Conservation (phyloP, 2,888 invertebrate species). For the Strigamia maritima region DNA sequence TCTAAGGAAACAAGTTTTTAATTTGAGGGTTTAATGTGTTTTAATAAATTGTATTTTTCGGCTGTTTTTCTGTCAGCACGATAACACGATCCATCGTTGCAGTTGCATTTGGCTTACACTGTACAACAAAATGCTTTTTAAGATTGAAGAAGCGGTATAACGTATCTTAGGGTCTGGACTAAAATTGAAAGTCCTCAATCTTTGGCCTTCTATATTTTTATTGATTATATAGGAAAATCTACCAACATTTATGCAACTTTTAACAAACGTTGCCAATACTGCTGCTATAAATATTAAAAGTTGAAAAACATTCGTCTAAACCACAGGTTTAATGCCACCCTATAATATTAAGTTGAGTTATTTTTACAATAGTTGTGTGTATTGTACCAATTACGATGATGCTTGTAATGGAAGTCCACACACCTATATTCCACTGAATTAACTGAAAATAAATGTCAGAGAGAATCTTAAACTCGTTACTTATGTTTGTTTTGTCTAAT, state of each 20-base stretch:
- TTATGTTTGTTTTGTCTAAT: too few relatives aligned
- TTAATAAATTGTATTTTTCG: neutral
- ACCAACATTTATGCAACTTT: neutral
- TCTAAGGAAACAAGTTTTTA: neutral
- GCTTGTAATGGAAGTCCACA: neutral
- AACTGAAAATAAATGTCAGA: too few relatives aligned
- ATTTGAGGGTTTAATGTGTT: neutral
- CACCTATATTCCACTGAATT: too few relatives aligned
- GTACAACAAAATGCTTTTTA: neutral
- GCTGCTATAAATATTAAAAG: neutral
- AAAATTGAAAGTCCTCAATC: neutral
- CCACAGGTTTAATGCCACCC: conserved; percentile 36
- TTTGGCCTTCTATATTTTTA: conserved; percentile 11
- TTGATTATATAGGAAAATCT: neutral
- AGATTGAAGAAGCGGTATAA: neutral
- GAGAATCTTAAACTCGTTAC: too few relatives aligned
- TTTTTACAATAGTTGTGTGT: conserved; percentile 18
- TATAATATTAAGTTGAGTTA: neutral
- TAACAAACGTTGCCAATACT: neutral
- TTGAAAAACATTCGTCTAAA: conserved; percentile 13
- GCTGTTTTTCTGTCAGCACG: neutral
- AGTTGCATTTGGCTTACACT: neutral
- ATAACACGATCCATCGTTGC: conserved; percentile 31
- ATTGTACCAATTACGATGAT: neutral
- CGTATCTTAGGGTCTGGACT: conserved; percentile 21